Base-by-base conservation (phyloP, 2,113 vertebrate species). In the Procapra przewalskii region DNA sequence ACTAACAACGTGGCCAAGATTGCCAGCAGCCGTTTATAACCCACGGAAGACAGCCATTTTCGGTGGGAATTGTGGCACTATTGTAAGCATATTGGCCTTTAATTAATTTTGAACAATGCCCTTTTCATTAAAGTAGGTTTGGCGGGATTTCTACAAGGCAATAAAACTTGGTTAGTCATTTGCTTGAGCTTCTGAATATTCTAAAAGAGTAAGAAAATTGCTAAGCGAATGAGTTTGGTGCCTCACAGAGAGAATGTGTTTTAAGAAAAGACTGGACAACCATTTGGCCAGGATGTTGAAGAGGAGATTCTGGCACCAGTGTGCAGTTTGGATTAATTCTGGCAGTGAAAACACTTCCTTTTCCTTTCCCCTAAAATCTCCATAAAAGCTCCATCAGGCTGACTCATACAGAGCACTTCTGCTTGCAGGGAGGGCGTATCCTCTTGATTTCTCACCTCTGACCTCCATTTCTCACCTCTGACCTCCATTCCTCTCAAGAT, bases 91-190 rank as follows among this genome's bases (percentile, higher is more conserved):
- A 7, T 1, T 31, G 54, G 13, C 12, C 81, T 79, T 86, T 59
- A 55, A 55, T 88, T 95, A 92, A 90, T 62, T 92, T 50, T 62
- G 21, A 96, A 94, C 94, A 95, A 94, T 19, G 55, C 27, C 90
- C 81, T 91, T 97, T 96, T 97, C 64, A 90, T 92, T 88, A 71
- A 93, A 96, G 81, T 57, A 87, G 40, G 48, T 88, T 88, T 94
- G 84, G 52, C 0, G 10, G 81, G 85, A 82, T 57, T 95, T 94
- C 91, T 64, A 29, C 54, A 64, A 84, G 62, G 84, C 62, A 60
- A 81, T 97, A 36, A 88, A 87, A 92, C 36, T 95, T 85, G 13
- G 48, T 43, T 77, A 79, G 90, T 50, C 57, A 62, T 96, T 97
- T 90, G 62, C 81, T 55, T 89, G 90, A 88, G 36, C 59, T 92